phyloP scores from a whole-genome alignment of 2,113 vertebrate genomes.

The Tricholaema leucomelas region DNA sequence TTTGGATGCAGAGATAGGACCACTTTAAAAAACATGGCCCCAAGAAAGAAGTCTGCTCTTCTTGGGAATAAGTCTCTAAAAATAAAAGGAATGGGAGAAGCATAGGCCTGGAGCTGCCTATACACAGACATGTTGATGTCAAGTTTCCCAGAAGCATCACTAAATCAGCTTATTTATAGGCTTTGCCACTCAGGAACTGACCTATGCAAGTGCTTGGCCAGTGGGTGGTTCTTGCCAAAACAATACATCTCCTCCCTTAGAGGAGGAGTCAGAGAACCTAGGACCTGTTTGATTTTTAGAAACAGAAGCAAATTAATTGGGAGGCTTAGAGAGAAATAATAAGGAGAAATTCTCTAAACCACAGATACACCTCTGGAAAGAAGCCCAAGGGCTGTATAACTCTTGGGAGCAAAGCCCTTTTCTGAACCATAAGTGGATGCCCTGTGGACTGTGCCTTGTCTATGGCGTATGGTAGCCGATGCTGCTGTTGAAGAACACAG shows the following conservation, averaged over 20 bases:
- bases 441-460: not conserved
- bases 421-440: not conserved
- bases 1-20: conserved; percentile 54
- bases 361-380: not conserved
- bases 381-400: not conserved
- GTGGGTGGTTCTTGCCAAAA: conserved; percentile 31
- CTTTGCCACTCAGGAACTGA: conserved; percentile 17
- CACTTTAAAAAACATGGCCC: conserved; percentile 62
- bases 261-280: conserved; percentile 11
- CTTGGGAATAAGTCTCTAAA: not conserved
- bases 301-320: not conserved
- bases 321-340: not conserved
- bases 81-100: conserved; percentile 28
- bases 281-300: not conserved
- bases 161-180: conserved; percentile 6
- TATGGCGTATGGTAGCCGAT: not conserved
- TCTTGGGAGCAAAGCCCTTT: not conserved
- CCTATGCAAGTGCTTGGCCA: conserved; percentile 18
- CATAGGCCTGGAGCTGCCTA: not conserved
- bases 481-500: not conserved
- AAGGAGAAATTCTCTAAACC: not conserved
- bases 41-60: conserved; percentile 51
- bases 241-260: conserved; percentile 24
- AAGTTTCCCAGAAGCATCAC: conserved; percentile 6
- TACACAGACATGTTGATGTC: not conserved